A percentile compares a stretch with the other conserved stretches of the same genome.
Conservation (phyloP, 2,113 vertebrate species). For the Protobothrops mucrosquamatus region DNA sequence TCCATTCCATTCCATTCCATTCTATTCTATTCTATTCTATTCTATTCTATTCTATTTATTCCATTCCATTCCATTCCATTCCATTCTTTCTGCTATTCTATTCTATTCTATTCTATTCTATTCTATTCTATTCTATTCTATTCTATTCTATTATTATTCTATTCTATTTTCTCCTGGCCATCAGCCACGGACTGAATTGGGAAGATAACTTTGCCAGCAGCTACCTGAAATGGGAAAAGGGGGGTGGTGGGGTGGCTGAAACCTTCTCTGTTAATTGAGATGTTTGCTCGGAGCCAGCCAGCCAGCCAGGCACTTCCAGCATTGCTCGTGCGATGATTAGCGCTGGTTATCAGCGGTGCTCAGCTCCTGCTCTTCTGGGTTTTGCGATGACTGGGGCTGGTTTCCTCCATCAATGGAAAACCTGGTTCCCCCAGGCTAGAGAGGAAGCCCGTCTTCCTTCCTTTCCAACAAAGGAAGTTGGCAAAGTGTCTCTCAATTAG, state of each 20-base stretch:
- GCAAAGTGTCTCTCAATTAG: background rate
- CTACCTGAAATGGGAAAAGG: background rate
- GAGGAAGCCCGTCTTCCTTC: background rate
- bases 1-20: no score
- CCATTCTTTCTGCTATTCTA: no score
- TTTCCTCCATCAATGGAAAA: background rate
- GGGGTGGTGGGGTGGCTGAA: background rate
- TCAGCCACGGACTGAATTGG: background rate
- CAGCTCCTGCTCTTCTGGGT: background rate
- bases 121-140: no score
- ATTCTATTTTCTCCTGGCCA: background rate
- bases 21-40: no score
- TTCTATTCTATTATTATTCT: no score
- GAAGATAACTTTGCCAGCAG: background rate
- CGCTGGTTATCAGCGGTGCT: background rate
- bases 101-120: no score
- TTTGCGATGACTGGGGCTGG: background rate
- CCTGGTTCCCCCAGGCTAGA: background rate
- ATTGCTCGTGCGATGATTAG: background rate
- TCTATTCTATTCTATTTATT: no score
- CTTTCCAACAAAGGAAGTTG: background rate
- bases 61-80: no score
- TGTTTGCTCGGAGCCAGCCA: background rate
- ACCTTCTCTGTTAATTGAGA: background rate
- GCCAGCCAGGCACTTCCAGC: rapidly evolving